Evolutionary conservation across 2,888 invertebrate species (phyloP).

Genomic region (Ophion costatus): DNA sequence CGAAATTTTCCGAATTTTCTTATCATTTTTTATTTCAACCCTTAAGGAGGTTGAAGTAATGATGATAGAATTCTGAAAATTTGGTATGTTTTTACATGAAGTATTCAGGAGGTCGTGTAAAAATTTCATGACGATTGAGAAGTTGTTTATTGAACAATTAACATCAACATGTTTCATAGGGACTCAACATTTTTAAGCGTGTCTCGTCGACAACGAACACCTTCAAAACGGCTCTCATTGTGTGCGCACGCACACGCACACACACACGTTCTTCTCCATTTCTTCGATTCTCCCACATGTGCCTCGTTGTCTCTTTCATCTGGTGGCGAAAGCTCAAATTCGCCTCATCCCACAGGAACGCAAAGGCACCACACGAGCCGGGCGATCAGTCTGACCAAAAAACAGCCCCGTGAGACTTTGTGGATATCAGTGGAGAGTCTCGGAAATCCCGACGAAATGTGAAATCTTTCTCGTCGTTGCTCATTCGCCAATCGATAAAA

Average conservation of each 20-base stretch:
- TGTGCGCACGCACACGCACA: neutral
- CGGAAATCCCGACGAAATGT: neutral
- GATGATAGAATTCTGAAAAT: no score
- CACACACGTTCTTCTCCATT: neutral
- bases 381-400: no score
- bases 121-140: no score
- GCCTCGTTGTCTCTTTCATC: neutral
- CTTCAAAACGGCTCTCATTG: neutral
- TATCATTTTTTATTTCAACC: no score
- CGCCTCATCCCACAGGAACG: no score
- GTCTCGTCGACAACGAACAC: neutral
- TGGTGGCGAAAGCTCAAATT: neutral
- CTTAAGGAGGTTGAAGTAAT: no score
- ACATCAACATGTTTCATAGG: no score
- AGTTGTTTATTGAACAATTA: no score
- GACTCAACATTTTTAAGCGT: no score
- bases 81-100: no score
- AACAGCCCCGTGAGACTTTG: neutral
- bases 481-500: constrained; percentile 3
- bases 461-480: neutral
- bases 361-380: neutral
- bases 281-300: neutral
- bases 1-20: no score
- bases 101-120: no score
- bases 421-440: neutral